These are phyloP conservation scores for Hermodice carunculata DNA, from an alignment of 2,888 invertebrate genomes.

Conservation along the genomic window DNA sequence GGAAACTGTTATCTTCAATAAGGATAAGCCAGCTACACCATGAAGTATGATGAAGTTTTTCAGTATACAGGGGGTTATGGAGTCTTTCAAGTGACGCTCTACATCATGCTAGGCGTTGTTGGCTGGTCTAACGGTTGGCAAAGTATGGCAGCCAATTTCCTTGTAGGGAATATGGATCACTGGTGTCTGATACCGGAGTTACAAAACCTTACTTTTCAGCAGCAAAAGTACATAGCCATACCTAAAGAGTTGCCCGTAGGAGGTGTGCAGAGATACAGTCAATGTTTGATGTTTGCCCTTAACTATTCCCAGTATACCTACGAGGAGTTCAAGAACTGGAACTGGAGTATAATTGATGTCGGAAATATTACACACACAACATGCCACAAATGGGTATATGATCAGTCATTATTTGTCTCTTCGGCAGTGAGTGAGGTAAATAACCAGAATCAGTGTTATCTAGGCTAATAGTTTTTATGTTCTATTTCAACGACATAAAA, in stretches of 20 bases:
- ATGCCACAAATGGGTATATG: constrained; percentile 18
- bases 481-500: no score
- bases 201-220: constrained; percentile 10
- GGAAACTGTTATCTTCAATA: no score
- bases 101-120: no score
- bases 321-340: constrained; percentile 18
- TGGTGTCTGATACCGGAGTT: constrained; percentile 33
- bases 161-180: constrained; percentile 31
- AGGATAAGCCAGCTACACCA: no score
- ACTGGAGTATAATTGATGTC: neutral
- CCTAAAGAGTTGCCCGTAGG: neutral
- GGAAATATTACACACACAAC: no score
- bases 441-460: no score
- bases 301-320: constrained; percentile 1
- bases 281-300: neutral
- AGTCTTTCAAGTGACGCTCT: no score
- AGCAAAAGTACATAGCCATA: constrained; percentile 26
- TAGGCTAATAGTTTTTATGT: no score
- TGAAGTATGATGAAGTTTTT: no score
- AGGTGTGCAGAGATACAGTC: neutral
- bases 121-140: no score
- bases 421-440: constrained; percentile 8
- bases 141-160: constrained; percentile 35
- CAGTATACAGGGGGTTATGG: no score
- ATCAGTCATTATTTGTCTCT: constrained; percentile 12